Base-by-base conservation (phyloP, 2,113 vertebrate species). In the Cyanoderma ruficeps region DNA sequence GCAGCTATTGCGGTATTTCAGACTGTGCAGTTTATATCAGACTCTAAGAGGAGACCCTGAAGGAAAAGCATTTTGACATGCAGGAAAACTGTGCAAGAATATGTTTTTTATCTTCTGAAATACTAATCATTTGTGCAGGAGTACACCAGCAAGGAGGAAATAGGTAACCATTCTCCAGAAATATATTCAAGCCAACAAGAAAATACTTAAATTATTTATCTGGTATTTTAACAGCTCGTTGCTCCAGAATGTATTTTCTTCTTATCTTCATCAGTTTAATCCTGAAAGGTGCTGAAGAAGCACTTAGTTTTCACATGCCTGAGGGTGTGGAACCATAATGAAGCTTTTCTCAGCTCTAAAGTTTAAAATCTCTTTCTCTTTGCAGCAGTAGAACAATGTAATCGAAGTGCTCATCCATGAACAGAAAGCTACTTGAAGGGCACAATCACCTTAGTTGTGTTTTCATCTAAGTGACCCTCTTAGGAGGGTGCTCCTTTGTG, bases 361-460 rank as follows among this genome's bases (percentile, higher is more conserved):
- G 14, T 11, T 55, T 55, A 63, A 74, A 52, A 61, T 75, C 9
- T 41, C n/a, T 42, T 75, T 87, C 52, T 85, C 37, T 89, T 50
- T 70, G 42, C 23, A 46, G 30, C 25, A 69, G 31, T 23, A 28
- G 15, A 30, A 39, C 64, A 67, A 27, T 50, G 11, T 30, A 81
- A 65, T 46, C 57, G 37, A 77, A 67, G 14, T 4, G 2, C 63
- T 68, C 39, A 35, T 18, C 12, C 35, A 10, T 14, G 46, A 23
- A 50, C 35, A 67, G 33, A 67, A 90, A 83, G 16, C 5, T 84
- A 8, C 37, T 64, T 63, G 42, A 77, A 89, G 15, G 25, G 9
- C 52, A 82, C 3, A 6, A 11, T 28, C 22, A 56, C 35, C 49
- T 75, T 20, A 22, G 4, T n/a, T 0, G 0, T 28, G 5, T 53